Base-by-base conservation (phyloP, 2,797 vertebrate genomes). In the Chanos chanos region DNA sequence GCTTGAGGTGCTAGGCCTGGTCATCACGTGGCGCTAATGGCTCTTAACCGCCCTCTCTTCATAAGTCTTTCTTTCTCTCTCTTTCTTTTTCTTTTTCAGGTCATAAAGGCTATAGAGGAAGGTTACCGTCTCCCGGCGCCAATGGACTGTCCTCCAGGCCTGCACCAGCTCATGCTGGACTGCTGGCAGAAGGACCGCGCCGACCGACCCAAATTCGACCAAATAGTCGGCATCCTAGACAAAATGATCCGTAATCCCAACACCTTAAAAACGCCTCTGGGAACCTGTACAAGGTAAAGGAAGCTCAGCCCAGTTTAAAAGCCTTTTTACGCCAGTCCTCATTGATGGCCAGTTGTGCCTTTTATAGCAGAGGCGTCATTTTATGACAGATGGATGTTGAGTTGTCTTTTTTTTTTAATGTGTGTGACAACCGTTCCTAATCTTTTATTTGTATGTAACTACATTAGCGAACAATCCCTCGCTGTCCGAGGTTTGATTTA, bases 231-330 rank as follows among this genome's bases (percentile, higher is more conserved):
- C 70, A 94, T 97, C 81, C 89, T 99, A 34, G 96, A 98, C 79
- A 99, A 99, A 89, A 99, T 98, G 96, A 99, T 99, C 82, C 92
- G 96, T 64, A 98, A 98, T 60, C 96, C 96, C 45, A 98, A 93
- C 85, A 98, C 94, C 36, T 84, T 99, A 83, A 98, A 98, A 89
- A 96, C 94, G 16, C 93, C 95, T 3, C 84, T 95, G 82, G 94
- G 94, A 80, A 97, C 95, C 0, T 98, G 94, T 86, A 96, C 92
- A 70, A 92, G 97, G 96, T 98, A 84, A 92, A 86, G 71, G 69
- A 39, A 2, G 2, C 27, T 36, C 28, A 34, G 22, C 51, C 2
- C 0, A 0, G 39, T 60, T 40, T 40, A 51, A 41, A 37, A 24
- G 18, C 27, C 36, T 3, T 3, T 25, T 6, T 13, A 52, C 16